These are phyloP conservation scores for Triplophysa siluroides DNA, from an alignment of 2,113 vertebrate genomes.

Conservation along the genomic window DNA sequence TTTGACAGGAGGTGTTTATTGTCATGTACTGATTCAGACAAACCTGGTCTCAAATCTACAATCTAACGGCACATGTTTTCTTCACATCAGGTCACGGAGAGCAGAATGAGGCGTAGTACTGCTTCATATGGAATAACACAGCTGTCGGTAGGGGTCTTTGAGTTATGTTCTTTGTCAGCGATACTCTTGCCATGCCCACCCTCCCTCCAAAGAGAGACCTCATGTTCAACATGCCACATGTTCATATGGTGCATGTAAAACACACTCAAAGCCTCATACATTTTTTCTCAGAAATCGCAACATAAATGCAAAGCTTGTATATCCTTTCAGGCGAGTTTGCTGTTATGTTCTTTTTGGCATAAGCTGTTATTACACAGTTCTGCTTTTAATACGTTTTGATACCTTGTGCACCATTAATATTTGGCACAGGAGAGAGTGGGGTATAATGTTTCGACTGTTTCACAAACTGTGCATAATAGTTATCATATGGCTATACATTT, in stretches of 20 bases:
- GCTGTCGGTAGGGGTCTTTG: conserved; percentile 20
- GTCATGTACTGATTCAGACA: not conserved
- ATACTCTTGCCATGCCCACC: not conserved
- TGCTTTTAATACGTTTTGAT: no score
- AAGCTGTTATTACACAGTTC: not conserved
- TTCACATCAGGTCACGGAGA: not conserved
- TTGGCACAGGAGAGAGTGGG: not conserved
- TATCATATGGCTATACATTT: no score
- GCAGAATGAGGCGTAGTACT: not conserved
- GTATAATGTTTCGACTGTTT: no score
- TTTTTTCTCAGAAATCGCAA: not conserved
- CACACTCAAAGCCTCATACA: not conserved
- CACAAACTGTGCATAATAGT: not conserved
- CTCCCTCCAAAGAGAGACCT: conserved; percentile 27
- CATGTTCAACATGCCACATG: conserved; percentile 42
- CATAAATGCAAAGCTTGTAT: not conserved
- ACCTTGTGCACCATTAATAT: no score
- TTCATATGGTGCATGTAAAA: conserved; percentile 22
- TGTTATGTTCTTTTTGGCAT: not conserved
- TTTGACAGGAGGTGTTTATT: no score
- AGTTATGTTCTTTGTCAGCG: conserved; percentile 41
- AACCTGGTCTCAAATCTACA: not conserved
- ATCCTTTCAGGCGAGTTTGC: not conserved
- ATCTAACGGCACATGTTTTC: not conserved
- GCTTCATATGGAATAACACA: conserved; percentile 23